Conservation (phyloP, 2,797 vertebrate genomes). For the Malacoraja senta region DNA sequence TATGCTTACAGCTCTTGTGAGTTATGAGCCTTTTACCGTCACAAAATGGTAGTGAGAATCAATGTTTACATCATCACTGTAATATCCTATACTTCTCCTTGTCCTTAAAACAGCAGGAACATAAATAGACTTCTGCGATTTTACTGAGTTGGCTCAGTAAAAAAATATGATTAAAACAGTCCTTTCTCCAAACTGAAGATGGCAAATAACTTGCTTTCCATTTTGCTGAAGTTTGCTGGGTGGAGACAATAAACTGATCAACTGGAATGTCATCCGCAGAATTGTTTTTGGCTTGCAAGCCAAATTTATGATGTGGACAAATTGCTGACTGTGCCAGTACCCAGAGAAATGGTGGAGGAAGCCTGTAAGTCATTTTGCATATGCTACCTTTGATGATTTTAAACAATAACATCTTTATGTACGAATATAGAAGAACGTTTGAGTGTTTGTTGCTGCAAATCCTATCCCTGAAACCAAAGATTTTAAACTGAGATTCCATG, state of each 20-base stretch:
- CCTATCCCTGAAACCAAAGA: not conserved
- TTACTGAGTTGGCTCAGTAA: slow-evolving; percentile 29
- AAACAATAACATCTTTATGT: not conserved
- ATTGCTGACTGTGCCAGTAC: not conserved
- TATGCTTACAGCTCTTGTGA: slow-evolving; percentile 17
- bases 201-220: slow-evolving; percentile 21
- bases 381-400: not conserved
- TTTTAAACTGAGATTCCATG: not conserved
- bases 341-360: not conserved
- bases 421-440: not conserved
- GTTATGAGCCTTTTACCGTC: slow-evolving; percentile 36
- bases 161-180: slow-evolving; percentile 33
- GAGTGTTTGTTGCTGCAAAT: not conserved
- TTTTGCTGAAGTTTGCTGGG: slow-evolving; percentile 9
- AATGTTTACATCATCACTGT: slow-evolving; percentile 35
- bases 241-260: not conserved
- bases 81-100: slow-evolving; percentile 38
- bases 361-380: not conserved
- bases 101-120: slow-evolving; percentile 32
- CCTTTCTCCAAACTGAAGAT: slow-evolving; percentile 20
- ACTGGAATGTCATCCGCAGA: not conserved
- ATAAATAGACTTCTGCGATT: slow-evolving; percentile 30
- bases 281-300: slow-evolving; percentile 3
- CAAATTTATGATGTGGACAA: slow-evolving; percentile 23
- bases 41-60: slow-evolving; percentile 30